A percentile compares a stretch with the other conserved stretches of the same genome.
These are phyloP conservation scores for Rhizoglyphus robini DNA, from an alignment of 1,140 invertebrate genomes.

Conservation along the genomic window DNA sequence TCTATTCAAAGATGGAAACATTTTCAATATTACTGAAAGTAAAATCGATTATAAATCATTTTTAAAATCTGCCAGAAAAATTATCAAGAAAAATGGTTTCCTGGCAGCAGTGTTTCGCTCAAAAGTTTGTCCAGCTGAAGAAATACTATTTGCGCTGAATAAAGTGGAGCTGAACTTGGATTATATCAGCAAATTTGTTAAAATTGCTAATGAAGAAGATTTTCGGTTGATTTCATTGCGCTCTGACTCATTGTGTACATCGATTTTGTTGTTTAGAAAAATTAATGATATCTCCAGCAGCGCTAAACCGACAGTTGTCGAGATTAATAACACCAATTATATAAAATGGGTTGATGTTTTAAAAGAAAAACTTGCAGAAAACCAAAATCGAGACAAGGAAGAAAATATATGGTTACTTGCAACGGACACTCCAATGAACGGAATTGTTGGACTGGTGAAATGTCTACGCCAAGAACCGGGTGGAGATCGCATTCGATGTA, in stretches of 20 bases:
- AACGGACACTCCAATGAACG: constrained; percentile 41
- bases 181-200: too few species aligned
- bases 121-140: constrained; percentile 34
- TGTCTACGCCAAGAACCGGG: constrained; percentile 72
- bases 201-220: constrained; percentile 21
- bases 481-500: constrained; percentile 51
- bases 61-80: constrained; percentile 32
- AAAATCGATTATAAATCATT: constrained; percentile 31
- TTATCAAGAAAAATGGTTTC: constrained; percentile 55
- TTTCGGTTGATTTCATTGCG: constrained; percentile 28
- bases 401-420: constrained; percentile 53
- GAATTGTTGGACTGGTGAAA: constrained; percentile 71
- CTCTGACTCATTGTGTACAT: constrained; percentile 27
- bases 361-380: constrained; percentile 35
- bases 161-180: too few species aligned
- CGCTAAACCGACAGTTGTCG: constrained; percentile 29
- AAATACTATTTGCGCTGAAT: constrained; percentile 33
- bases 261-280: constrained; percentile 23
- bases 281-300: constrained; percentile 12
- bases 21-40: constrained; percentile 27
- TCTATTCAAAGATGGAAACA: constrained; percentile 30
- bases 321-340: constrained; percentile 34
- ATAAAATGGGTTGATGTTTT: constrained; percentile 56
- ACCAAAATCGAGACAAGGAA: constrained; percentile 33
- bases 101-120: constrained; percentile 57